Conservation (phyloP, 1,140 invertebrate genomes). For the Samia ricini region DNA sequence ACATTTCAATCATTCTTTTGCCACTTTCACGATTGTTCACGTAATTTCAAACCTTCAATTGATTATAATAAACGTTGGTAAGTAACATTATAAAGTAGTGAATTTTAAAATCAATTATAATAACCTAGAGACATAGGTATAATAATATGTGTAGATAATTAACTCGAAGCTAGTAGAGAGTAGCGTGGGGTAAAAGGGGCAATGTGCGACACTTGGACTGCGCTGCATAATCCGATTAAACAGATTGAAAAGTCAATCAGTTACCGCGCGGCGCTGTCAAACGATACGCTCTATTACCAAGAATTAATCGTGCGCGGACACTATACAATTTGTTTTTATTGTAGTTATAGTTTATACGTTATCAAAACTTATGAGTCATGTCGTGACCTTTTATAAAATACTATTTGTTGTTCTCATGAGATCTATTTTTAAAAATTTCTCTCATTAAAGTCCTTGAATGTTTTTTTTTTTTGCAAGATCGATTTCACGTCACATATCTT, state of each 20-base stretch:
- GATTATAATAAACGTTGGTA: neutral
- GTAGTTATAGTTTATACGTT: constrained; percentile 13
- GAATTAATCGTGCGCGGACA: constrained; percentile 40
- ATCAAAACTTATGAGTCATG: neutral
- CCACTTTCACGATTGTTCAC: too few relatives aligned
- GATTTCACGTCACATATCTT: too few relatives aligned
- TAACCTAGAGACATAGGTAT: neutral
- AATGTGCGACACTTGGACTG: constrained; percentile 31
- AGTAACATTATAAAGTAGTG: neutral
- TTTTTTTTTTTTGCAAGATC: neutral
- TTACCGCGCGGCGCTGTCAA: constrained; percentile 63
- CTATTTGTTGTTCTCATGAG: neutral
- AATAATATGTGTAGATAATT: neutral
- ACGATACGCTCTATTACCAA: constrained; percentile 50
- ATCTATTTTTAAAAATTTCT: neutral
- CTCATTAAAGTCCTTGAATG: too few relatives aligned
- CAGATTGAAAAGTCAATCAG: constrained; percentile 76
- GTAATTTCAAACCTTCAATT: neutral
- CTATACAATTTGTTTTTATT: constrained; percentile 35
- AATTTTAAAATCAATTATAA: neutral
- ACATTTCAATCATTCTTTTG: too few relatives aligned
- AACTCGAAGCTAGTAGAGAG: neutral
- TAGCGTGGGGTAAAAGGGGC: constrained; percentile 42
- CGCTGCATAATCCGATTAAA: constrained; percentile 63
- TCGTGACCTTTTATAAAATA: neutral